Percentiles rank a stretch among this genome's conserved stretches.
phyloP scores from a whole-genome alignment of 2,113 vertebrate species.

The Oceanites oceanicus region DNA sequence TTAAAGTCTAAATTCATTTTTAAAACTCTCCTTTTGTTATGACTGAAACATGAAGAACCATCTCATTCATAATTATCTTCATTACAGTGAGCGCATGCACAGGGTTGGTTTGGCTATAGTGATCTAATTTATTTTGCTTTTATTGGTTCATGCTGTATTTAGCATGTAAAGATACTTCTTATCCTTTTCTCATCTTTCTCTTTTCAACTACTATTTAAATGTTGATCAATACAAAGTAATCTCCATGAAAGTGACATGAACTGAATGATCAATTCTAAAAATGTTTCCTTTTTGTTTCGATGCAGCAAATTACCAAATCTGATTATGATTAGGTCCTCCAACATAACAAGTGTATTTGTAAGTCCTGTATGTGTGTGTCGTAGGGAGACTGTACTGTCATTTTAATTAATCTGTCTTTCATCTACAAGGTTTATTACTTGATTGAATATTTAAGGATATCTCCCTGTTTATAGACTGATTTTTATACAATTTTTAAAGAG shows the following conservation, averaged over 20 bases:
- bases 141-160: conserved; percentile 55
- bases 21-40: conserved; percentile 6
- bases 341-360: conserved; percentile 21
- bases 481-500: neutral
- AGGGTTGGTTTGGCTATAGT: neutral
- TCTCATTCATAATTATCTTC: conserved; percentile 29
- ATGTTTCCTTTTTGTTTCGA: conserved; percentile 63
- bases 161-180: conserved; percentile 54
- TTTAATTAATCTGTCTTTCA: conserved; percentile 52
- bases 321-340: conserved; percentile 59
- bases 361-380: neutral
- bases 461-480: neutral
- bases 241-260: conserved; percentile 62
- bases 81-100: neutral
- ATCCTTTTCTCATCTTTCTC: conserved; percentile 51
- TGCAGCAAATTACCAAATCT: conserved; percentile 66
- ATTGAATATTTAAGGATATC: conserved; percentile 17
- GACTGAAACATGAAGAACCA: neutral
- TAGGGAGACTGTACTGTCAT: neutral
- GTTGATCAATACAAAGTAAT: conserved; percentile 69
- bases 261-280: conserved; percentile 67
- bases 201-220: conserved; percentile 51
- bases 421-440: conserved; percentile 41
- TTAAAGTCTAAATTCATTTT: neutral
- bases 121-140: conserved; percentile 61